These are phyloP conservation scores for Esox niger DNA, from an alignment of 2,113 vertebrate genomes.

Conservation along the genomic window DNA sequence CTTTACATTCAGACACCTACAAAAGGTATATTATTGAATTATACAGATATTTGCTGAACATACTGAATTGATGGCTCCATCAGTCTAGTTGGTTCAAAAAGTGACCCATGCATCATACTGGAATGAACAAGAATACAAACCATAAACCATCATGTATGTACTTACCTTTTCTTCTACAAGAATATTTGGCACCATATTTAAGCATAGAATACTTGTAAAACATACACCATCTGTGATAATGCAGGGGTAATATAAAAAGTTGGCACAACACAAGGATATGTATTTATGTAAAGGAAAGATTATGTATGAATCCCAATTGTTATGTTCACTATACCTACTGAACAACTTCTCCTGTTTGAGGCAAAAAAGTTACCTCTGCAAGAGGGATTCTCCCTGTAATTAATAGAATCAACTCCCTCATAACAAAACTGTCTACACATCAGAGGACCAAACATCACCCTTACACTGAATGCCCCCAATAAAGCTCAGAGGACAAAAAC, in stretches of 20 bases:
- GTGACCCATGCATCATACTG: slow-evolving; percentile 44
- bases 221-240: slow-evolving; percentile 46
- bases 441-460: background rate
- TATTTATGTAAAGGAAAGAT: slow-evolving; percentile 45
- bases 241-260: slow-evolving; percentile 61
- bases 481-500: background rate
- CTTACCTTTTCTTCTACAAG: slow-evolving; percentile 40
- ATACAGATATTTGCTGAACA: slow-evolving; percentile 24
- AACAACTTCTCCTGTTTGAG: slow-evolving; percentile 16
- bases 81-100: slow-evolving; percentile 12
- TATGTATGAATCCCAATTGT: slow-evolving; percentile 24
- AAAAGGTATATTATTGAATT: slow-evolving; percentile 23
- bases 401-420: background rate
- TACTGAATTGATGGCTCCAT: slow-evolving; percentile 12
- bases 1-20: slow-evolving; percentile 61
- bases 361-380: slow-evolving; percentile 34
- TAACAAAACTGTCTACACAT: background rate
- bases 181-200: slow-evolving; percentile 66
- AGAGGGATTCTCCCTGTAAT: slow-evolving; percentile 23
- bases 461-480: background rate
- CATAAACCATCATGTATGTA: slow-evolving; percentile 17
- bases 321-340: slow-evolving; percentile 33
- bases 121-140: slow-evolving; percentile 17
- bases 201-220: slow-evolving; percentile 63
- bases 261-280: slow-evolving; percentile 56